Evolutionary conservation across 1,140 invertebrate species (phyloP), one percentile per base, ranked within the genome.

Genomic region (Papilio polyxenes): DNA sequence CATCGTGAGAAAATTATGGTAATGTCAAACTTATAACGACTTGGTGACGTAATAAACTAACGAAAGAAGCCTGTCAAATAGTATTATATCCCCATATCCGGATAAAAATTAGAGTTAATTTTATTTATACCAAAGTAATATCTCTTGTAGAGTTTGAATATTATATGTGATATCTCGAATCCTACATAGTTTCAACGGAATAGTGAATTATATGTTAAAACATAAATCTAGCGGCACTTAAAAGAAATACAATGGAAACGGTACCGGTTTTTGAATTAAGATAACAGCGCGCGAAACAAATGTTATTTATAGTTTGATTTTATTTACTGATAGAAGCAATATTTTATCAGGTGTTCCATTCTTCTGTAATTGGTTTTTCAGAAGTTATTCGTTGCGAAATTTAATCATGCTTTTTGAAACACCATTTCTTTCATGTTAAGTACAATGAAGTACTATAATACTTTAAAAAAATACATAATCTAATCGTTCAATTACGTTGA

Each of bases 301-400:
- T 77, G 74, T 75, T 77, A 77, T 56, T 77, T 56, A 56, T 56
- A 77, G 49, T 56, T 53, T 31, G 75, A 77, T 77, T 77, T 53
- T 51, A 51, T 77, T 56, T 51, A 77, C 75, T 15, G 75, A 77
- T 77, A 53, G 5, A 49, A 17, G 75, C 31, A 5, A 53, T 51
- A 77, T 77, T 51, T 77, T 77, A 77, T 56, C 75, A 77, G 11
- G 49, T 77, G 75, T 7, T 37, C 75, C 75, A 77, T 77, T 77
- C 10, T 77, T 17, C 20, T 56, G 48, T 77, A 77, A 53, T 56
- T 77, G 75, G 49, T 31, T 77, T 77, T 56, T 56, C 75, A 23
- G 75, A 49, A 76, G 62, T 65, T 23, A 49, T 48, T 48, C 13
- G n/a, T 44, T 20, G 44, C n/a, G n/a, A n/a, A n/a, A n/a, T 51